Percentiles rank a stretch among this genome's conserved stretches.
Conservation (phyloP, 2,888 invertebrate species). For the Leucophenga montana region DNA sequence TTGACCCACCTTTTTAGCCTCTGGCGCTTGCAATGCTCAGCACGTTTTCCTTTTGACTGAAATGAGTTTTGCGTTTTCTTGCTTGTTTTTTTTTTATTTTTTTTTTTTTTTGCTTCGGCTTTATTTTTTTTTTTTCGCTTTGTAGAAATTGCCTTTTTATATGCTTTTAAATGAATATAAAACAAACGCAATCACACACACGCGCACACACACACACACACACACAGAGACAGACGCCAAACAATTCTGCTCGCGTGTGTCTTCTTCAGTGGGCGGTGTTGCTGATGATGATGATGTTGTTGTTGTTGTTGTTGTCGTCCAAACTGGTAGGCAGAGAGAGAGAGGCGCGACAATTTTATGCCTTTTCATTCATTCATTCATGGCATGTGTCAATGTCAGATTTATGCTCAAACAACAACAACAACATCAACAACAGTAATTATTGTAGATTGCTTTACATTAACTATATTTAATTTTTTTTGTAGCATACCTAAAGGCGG, state of each 20-base stretch:
- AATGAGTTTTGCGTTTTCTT: not conserved
- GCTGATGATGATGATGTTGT: slow-evolving; percentile 10
- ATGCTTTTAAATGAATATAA: slow-evolving; percentile 53
- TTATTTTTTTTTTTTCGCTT: slow-evolving; percentile 45
- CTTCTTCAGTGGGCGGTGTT: slow-evolving; percentile 9
- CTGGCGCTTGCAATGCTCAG: slow-evolving; percentile 36
- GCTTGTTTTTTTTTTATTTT: slow-evolving; percentile 38
- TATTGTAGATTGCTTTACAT: not conserved
- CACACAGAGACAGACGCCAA: slow-evolving; percentile 8
- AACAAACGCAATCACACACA: slow-evolving; percentile 26
- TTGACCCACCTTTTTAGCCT: slow-evolving; percentile 68
- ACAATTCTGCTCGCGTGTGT: slow-evolving; percentile 26
- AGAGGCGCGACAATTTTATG: slow-evolving; percentile 51
- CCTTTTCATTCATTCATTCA: slow-evolving; percentile 62
- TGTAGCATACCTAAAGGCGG: slow-evolving; percentile 17
- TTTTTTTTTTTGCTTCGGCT: slow-evolving; percentile 44
- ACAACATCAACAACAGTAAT: no score
- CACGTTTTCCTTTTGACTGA: slow-evolving; percentile 26
- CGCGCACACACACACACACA: slow-evolving; percentile 28
- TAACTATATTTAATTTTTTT: not conserved
- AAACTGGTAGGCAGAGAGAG: no score
- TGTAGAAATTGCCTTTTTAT: slow-evolving; percentile 59
- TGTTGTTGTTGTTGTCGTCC: slow-evolving; percentile 38
- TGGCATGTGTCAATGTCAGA: slow-evolving; percentile 57
- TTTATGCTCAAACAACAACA: slow-evolving; percentile 37